Base-by-base conservation (phyloP, 1,140 invertebrate species). In the Drosophila nannoptera region DNA sequence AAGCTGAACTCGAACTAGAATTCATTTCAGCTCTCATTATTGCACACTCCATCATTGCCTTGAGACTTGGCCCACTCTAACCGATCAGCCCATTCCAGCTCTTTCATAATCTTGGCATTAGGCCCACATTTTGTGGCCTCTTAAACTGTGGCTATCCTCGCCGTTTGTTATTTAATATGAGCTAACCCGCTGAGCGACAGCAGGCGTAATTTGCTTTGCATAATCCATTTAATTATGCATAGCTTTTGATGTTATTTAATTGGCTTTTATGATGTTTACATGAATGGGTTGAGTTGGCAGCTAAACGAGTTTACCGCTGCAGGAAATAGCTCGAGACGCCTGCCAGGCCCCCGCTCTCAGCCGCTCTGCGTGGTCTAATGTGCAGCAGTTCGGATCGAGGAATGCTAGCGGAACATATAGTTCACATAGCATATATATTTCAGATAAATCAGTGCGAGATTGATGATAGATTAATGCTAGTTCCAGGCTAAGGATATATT, bases 141-240 rank as follows among this genome's bases (percentile, higher is more conserved):
- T 38, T 29, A 12, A 53, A 53, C 29, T 11, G 5, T 3, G 2
- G 35, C 14, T n/a, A 40, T 56, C 46, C 16, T 55, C 67, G 42
- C 22, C 12, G n/a, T 43, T 22, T 5, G 75, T 78, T 69, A 78
- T 72, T 78, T 70, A 75, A 78, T 71, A 59, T 38, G 61, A 22
- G 22, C 3, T 22, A 22, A 22, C 29, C 58, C 40, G n/a, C 40
- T 49, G 35, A 56, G 55, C 32, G 35, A 22, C 33, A 3, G 32
- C 33, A 14, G 36, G 65, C 56, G 65, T 54, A 75, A 53, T 48
- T 50, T 48, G 35, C 43, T 81, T 82, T 82, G 64, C 78, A 82
- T 82, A 80, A 78, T 63, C 36, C 67, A 49, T 75, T 82, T 83
- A 83, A 83, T 75, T 82, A 75, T 52, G 71, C 66, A 75, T 74